Base-by-base conservation (phyloP, 2,113 vertebrate species). In the Choloepus hoffmanni region DNA sequence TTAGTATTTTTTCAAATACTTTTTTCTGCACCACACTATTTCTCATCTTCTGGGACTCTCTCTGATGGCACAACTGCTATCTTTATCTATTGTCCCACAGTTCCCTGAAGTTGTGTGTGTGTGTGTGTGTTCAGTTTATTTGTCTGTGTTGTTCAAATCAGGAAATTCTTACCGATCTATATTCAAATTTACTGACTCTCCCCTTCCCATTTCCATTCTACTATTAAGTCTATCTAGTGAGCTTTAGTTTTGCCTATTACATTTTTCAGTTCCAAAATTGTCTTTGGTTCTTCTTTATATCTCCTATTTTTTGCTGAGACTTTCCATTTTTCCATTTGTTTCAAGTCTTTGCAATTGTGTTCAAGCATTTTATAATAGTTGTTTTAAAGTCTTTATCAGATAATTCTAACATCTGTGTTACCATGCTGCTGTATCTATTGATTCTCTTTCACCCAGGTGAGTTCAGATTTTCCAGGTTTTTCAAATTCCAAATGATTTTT, bases 341-440 rank as follows among this genome's bases (percentile, higher is more conserved):
- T 93, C 63, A 86, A 83, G 40, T 58, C 36, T 60, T 82, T 78
- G 73, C 36, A 45, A 58, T 86, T 78, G 45, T 78, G 21, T 92
- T 78, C 21, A 70, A 78, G 73, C 33, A 33, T n/a, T 93, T 93
- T 50, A 43, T 63, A 88, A 94, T 24, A 73, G 67, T 12, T n/a
- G 2, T 48, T 48, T 73, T 72, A 62, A 93, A 79, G 24, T 1
- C 18, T 72, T 72, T 73, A 26, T 70, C 63, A 60, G 36, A 70
- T 70, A 45, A 45, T 92, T 65, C 40, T 11, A 68, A 36, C 4
- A 45, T 45, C 48, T 79, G n/a, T 53, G 13, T 53, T 79, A 67
- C 15, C 74, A 67, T 55, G n/a, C 10, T 23, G 14, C 28, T 82
- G 36, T n/a, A 18, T 19, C 63, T 88, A 40, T 40, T 63, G 13